Evolutionary conservation across 2,888 invertebrate genomes (phyloP), one percentile per base, ranked within the genome.

Genomic region (Campopleginae sp.): DNA sequence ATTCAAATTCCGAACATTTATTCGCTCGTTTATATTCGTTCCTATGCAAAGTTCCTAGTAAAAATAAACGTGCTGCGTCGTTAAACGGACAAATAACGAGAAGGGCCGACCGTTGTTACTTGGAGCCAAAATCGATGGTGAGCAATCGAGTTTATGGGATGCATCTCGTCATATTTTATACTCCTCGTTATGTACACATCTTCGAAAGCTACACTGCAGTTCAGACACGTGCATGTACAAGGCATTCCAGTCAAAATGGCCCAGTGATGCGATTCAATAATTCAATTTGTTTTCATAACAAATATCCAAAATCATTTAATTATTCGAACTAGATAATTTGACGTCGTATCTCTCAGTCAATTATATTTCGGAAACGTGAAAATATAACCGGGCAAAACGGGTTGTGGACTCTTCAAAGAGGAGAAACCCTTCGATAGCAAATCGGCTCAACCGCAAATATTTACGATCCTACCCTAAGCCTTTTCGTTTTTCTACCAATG

Each of bases 361-460:
- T 38, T 10, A 0, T 38, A 8, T 38, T 38, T 10, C 5, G 10
- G 38, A 38, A 38, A 38, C 38, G 5, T 38, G 38, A 10, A 38
- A 8, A 38, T 38, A 38, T 0, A 8, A 38, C 38, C 8, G 38
- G 5, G 10, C 38, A 38, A 38, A 0, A 38, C 38, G 38, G 10
- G 33, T n/a, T 17, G 23, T 58, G 48, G 8, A 51, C 8, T 23
- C 33, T 23, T 42, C 72, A 7, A 58, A 42, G 14, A 46, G 46
- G 31, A 46, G 31, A 66, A 51, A 61, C 81, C 27, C 44, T 65
- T 83, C 81, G 79, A 83, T 83, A 83, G 72, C 17, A 78, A 85
- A 86, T 85, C 82, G 86, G 83, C 83, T 85, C 80, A 66, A 42
- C 71, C 65, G 68, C 58, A 81, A 85, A 83, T 83, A 81, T 83